These are phyloP conservation scores for Eubasilissa splendida DNA, from an alignment of 2,888 invertebrate genomes.

Conservation along the genomic window DNA sequence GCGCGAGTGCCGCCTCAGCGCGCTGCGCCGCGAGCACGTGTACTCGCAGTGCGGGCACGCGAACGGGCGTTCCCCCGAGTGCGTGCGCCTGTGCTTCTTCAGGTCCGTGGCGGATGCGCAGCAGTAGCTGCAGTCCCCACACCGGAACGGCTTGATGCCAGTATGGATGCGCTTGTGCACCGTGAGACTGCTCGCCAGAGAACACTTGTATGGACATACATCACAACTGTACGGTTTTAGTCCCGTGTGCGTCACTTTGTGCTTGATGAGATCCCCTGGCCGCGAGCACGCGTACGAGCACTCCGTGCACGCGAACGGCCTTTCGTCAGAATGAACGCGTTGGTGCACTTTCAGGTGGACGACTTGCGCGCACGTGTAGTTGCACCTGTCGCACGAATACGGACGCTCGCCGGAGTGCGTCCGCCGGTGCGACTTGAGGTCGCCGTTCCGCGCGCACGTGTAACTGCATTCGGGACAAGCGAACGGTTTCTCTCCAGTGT, in stretches of 20 bases:
- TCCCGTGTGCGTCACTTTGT: constrained; percentile 9
- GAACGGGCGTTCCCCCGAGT: constrained; percentile 1
- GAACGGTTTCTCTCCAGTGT: neutral
- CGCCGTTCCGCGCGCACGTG: neutral
- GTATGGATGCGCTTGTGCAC: constrained; percentile 64
- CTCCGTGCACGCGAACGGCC: constrained; percentile 16
- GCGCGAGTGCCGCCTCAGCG: neutral
- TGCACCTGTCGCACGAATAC: neutral
- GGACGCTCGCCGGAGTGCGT: constrained; percentile 6
- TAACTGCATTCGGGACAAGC: constrained; percentile 11
- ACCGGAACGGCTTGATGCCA: constrained; percentile 62
- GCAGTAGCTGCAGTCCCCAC: constrained; percentile 28
- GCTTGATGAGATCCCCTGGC: constrained; percentile 6
- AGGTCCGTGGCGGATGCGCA: constrained; percentile 39
- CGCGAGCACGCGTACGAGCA: constrained; percentile 3
- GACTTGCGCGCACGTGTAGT: constrained; percentile 20
- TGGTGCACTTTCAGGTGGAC: constrained; percentile 7
- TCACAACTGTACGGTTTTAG: constrained; percentile 4
- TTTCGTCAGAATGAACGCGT: constrained; percentile 15
- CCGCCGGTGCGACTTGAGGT: constrained; percentile 2
- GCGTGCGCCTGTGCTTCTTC: constrained; percentile 27
- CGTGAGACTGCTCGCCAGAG: neutral
- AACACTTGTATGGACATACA: constrained; percentile 4
- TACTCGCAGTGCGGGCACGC: constrained; percentile 9
- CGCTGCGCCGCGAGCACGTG: constrained; percentile 14